Base-by-base conservation (phyloP, 1,140 invertebrate species). In the Formica selysi region DNA sequence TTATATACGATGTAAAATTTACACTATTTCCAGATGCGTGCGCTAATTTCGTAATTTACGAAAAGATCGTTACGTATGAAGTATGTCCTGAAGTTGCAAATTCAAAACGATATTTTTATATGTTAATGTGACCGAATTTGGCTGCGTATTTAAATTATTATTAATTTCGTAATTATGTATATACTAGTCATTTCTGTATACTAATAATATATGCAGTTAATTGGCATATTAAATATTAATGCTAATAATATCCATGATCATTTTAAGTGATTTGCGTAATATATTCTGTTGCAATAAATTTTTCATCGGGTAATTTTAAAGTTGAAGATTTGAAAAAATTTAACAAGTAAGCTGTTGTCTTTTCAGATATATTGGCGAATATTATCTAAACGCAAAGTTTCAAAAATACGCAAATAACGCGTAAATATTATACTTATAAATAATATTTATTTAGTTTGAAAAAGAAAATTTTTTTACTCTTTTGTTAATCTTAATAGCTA, bases 81-180 rank as follows among this genome's bases (percentile, higher is more conserved):
- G 59, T 80, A 51, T 22, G 41, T 7, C 16, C 5, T 7, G 19
- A 44, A 36, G 57, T 61, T 73, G 38, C 38, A 48, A 74, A 48
- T 48, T 41, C 54, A 26, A 83, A 73, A 74, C 73, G 11, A 62
- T 29, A 19, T 38, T 22, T 38, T 61, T 73, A 44, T 48, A 29
- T 48, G 38, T 83, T 83, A 83, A 83, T 83, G n/a, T 41, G 68
- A 74, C 57, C 29, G 54, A 62, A 83, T 62, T 44, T n/a, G 22
- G 48, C 71, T 29, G 54, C 68, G 54, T 83, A 83, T 51, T 51
- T 51, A 51, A 51, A 51, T 51, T 51, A 48, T 48, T 48, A 51
- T 83, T 83, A 83, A 83, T 83, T 83, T 83, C 29, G 38, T 61
- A 83, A 83, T 73, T 83, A 62, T 62, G 62, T 62, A 54, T 41